Percentiles rank a stretch among this genome's conserved stretches.
Conservation (phyloP, 2,888 invertebrate species). For the Alloscopus bannaensis region DNA sequence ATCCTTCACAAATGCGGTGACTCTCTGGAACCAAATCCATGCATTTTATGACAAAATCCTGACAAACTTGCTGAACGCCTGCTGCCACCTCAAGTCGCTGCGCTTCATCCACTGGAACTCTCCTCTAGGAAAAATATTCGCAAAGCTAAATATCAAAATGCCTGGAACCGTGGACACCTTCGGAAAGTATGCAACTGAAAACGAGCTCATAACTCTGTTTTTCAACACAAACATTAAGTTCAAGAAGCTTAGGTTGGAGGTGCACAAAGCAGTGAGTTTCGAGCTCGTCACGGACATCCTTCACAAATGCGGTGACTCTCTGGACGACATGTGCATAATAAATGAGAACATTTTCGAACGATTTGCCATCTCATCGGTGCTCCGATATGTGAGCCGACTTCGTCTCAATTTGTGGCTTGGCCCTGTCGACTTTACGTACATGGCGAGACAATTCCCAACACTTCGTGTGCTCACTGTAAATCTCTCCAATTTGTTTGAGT, state of each 20-base stretch:
- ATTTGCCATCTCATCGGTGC: constrained; percentile 24
- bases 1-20: constrained; percentile 45
- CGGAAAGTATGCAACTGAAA: not conserved
- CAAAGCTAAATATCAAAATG: constrained; percentile 16
- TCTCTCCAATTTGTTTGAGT: constrained; percentile 40
- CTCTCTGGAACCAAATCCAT: constrained; percentile 20
- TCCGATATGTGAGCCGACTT: constrained; percentile 21
- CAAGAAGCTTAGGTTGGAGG: constrained; percentile 34
- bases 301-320: constrained; percentile 42
- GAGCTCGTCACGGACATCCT: constrained; percentile 37
- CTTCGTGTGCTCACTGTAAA: constrained; percentile 50
- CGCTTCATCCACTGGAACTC: constrained; percentile 56
- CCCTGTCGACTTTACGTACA: constrained; percentile 53
- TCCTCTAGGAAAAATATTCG: constrained; percentile 42
- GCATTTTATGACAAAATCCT: constrained; percentile 48
- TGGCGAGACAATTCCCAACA: constrained; percentile 41
- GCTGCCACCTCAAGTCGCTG: constrained; percentile 43
- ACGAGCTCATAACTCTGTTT: constrained; percentile 33
- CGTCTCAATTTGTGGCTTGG: constrained; percentile 50
- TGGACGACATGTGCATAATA: constrained; percentile 29
- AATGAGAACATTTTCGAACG: constrained; percentile 47
- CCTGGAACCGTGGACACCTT: constrained; percentile 15
- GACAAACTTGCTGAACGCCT: constrained; percentile 51
- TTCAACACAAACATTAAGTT: constrained; percentile 33
- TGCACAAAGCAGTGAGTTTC: constrained; percentile 14